Base-by-base conservation (phyloP, 1,140 invertebrate species). In the fruit fly (Drosophila melanogaster) region DNA sequence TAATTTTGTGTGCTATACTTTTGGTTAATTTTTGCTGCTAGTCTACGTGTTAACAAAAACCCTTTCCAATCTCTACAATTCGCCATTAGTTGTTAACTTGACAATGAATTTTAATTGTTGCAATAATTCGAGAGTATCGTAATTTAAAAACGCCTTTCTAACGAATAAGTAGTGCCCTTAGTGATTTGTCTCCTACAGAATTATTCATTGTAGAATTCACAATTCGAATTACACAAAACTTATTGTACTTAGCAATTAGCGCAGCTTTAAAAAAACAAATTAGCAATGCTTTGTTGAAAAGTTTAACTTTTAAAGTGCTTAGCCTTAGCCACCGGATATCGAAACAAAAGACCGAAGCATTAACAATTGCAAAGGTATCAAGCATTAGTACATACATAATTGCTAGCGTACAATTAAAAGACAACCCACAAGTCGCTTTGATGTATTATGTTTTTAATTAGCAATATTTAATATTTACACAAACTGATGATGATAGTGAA, bases 261-360 rank as follows among this genome's bases (percentile, higher is more conserved):
- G 60, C 83, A 87, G 83, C 83, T 87, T 87, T 86, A 86, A 84
- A 44, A 87, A 77, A 76, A 65, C 30, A 71, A 81, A 61, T 58
- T 86, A 87, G 83, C 79, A 86, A 83, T 83, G 83, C 83, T 86
- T 86, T 86, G 83, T 86, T 89, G 22, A 67, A 79, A 77, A 79
- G 62, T 69, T 76, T 66, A 60, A 83, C 77, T 67, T 80, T 49
- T 73, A 90, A 89, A 83, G 81, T 86, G 83, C 49, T 50, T 84
- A 67, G 66, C 66, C 66, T 70, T 70, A 70, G 66, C 66, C 66
- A 70, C 64, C 49, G 64, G 7, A 57, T 49, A 40, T 72, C 67
- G 43, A 57, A 77, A 49, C 44, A 24, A 46, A 57, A 71, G 38
- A 55, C 50, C 37, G 37, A 57, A 55, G 44, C 57, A 51, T 65